These are phyloP conservation scores for Oscarella lobularis DNA, from an alignment of 37 sponge, comb jelly and placozoan species.

Conservation along the genomic window DNA sequence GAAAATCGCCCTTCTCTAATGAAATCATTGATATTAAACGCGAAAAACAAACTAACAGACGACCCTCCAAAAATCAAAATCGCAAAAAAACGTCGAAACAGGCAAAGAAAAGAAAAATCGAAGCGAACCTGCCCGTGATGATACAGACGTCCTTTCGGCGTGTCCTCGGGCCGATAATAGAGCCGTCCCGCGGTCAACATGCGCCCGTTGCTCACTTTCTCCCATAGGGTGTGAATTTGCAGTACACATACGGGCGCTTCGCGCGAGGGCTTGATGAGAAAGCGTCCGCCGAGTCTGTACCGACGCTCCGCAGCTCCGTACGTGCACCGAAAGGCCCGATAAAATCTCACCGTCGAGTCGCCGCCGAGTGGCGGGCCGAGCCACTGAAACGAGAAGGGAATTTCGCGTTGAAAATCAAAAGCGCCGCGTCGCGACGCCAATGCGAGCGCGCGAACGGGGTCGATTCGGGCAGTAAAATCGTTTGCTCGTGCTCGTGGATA, in stretches of 20 bases:
- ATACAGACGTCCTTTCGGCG: neutral
- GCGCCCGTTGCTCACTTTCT: neutral
- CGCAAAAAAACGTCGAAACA: too few species aligned
- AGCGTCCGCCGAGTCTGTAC: neutral
- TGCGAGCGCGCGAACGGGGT: too few species aligned
- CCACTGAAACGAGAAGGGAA: too few species aligned
- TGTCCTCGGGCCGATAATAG: neutral
- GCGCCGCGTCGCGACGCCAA: too few species aligned
- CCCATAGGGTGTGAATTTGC: neutral
- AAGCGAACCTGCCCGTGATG: neutral
- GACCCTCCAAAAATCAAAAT: too few species aligned
- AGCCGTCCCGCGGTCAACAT: neutral
- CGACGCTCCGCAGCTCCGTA: neutral
- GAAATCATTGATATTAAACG: too few species aligned
- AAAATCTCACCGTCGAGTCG: neutral
- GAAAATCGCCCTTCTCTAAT: too few species aligned
- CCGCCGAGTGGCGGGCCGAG: neutral
- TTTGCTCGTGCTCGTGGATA: too few species aligned
- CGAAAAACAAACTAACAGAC: too few species aligned
- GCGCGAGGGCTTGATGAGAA: neutral
- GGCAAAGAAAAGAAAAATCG: neutral
- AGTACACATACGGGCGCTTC: neutral
- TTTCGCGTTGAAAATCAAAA: too few species aligned
- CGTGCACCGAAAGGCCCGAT: neutral
- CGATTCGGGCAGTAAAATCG: too few species aligned